Conservation (phyloP, 2,797 vertebrate species). For the Acridotheres tristis region DNA sequence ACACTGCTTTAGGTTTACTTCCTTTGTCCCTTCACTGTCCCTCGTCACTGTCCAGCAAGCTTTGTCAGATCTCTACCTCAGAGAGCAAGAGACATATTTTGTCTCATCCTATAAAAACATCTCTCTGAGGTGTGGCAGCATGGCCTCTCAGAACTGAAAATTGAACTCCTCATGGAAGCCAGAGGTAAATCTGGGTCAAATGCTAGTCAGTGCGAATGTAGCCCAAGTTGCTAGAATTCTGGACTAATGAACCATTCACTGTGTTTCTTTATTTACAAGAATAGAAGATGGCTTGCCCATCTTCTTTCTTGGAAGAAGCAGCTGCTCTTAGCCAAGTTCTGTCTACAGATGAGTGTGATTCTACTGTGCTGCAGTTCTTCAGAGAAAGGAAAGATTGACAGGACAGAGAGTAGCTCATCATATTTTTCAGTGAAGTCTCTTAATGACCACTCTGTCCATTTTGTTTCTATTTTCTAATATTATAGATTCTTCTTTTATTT, state of each 20-base stretch:
- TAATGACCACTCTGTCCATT: neutral
- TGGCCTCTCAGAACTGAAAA: neutral
- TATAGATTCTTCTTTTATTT: neutral
- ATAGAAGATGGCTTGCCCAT: neutral
- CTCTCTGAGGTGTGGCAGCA: neutral
- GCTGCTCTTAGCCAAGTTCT: neutral
- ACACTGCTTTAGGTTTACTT: neutral
- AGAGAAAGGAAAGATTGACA: neutral
- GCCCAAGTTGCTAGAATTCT: neutral
- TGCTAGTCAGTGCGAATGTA: neutral
- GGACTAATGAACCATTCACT: neutral
- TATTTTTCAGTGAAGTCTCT: neutral
- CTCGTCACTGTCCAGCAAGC: neutral
- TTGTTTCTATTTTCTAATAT: neutral
- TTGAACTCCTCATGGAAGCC: accelerated
- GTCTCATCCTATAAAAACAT: neutral
- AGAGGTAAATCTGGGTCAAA: neutral
- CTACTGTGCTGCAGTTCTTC: neutral
- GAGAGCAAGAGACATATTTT: neutral
- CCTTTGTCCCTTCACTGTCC: neutral
- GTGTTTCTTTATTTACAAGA: neutral
- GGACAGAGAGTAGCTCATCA: neutral
- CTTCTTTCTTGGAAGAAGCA: neutral
- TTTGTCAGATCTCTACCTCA: neutral
- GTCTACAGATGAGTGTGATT: neutral